These are phyloP conservation scores for Lepidocyrtoides sp. DNA, from an alignment of 2,888 invertebrate genomes.

Conservation along the genomic window DNA sequence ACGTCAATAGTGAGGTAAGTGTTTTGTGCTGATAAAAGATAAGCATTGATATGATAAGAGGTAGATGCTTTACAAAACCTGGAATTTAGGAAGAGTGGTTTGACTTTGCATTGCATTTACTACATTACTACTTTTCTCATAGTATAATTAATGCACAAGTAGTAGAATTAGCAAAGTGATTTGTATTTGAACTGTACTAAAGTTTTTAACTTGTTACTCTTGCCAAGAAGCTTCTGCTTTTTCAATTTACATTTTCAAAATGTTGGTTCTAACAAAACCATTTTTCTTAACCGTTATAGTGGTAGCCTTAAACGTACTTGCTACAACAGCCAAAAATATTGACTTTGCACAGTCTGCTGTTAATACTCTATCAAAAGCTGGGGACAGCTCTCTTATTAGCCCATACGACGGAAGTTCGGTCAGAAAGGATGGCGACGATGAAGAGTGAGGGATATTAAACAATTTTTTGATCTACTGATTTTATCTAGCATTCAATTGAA, in stretches of 20 bases:
- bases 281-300: constrained; percentile 27
- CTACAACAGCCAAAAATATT: constrained; percentile 35
- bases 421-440: background rate
- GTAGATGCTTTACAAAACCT: background rate
- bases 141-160: too few relatives aligned
- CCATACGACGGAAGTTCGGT: background rate
- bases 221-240: too few relatives aligned
- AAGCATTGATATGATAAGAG: background rate
- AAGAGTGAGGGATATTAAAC: background rate
- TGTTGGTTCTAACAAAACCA: constrained; percentile 12
- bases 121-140: background rate
- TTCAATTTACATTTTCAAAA: constrained; percentile 4
- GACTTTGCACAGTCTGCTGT: background rate
- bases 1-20: background rate
- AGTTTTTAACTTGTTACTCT: too few relatives aligned
- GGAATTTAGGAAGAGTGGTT: background rate
- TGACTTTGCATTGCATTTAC: background rate
- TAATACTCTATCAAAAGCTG: background rate
- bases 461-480: background rate
- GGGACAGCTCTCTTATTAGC: background rate
- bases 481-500: background rate
- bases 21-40: background rate
- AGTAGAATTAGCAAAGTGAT: too few relatives aligned
- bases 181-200: too few relatives aligned
- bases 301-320: constrained; percentile 20